Evolutionary conservation across 2,113 vertebrate genomes (phyloP).

Genomic region (Psophia crepitans): DNA sequence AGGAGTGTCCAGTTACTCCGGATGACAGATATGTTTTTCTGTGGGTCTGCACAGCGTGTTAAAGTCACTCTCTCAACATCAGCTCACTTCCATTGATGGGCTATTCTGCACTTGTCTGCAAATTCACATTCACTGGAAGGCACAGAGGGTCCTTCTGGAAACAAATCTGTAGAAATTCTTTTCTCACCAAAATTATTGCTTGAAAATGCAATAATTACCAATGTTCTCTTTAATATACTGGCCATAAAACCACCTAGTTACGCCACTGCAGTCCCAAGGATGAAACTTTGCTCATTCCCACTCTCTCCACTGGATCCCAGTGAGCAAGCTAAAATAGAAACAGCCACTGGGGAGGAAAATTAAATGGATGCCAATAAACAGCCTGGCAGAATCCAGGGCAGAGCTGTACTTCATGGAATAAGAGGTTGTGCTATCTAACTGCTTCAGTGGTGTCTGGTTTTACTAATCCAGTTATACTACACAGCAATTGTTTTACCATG

Average conservation of each 20-base stretch:
- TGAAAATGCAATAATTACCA: background rate
- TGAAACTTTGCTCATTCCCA: conserved; percentile 11
- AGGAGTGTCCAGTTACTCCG: background rate
- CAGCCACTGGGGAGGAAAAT: background rate
- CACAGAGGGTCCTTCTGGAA: background rate
- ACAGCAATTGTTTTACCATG: background rate
- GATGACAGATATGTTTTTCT: background rate
- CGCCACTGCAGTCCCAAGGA: background rate
- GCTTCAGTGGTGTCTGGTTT: background rate
- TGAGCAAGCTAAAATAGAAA: background rate
- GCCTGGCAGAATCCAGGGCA: background rate
- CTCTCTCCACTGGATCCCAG: background rate
- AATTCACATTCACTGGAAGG: background rate
- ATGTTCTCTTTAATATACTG: background rate
- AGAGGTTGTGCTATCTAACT: background rate
- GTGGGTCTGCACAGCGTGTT: background rate
- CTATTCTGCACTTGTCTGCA: background rate
- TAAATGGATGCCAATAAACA: background rate
- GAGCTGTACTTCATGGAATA: background rate
- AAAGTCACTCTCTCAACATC: background rate
- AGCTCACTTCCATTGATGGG: background rate
- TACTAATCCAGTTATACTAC: background rate
- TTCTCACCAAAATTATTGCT: background rate
- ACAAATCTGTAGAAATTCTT: background rate
- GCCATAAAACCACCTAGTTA: background rate